Base-by-base conservation (phyloP, 2,797 vertebrate genomes). In the Ctenochaetus hawaiiensis region DNA sequence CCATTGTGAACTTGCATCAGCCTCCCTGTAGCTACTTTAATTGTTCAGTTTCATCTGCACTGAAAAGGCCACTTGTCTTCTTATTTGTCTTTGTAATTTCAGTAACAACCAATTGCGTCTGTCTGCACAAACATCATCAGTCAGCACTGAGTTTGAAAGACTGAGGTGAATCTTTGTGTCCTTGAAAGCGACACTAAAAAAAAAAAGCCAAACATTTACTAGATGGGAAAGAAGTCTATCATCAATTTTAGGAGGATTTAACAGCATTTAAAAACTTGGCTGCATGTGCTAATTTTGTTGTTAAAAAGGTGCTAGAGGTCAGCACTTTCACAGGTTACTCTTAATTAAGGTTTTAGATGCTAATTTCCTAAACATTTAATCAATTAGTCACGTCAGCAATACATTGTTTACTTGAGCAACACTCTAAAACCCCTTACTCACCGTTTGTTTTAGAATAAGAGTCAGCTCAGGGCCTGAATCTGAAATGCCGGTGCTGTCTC, bases 381-480 rank as follows among this genome's bases (percentile, higher is more conserved):
- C 51, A 62, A 16, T 76, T 43, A 77, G 62, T 76, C 59, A 77
- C 69, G 67, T 77, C 49, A 34, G 64, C 71, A 26, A 14, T 43
- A 45, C 30, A 64, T 65, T 69, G 47, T 64, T 66, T 16, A 67
- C 58, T 16, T 48, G 22, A 13, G 20, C 68, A 47, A 48, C 52
- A 20, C 59, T 51, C 41, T 63, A 58, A 34, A 34, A 37, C 14
- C 45, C 22, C 6, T 66, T 48, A 45, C 26, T 77, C 10, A 26
- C 61, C 59, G 48, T 67, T 51, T 78, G 20, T 75, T 79, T 81
- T 20, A 59, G 23, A 37, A 67, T 49, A 54, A 75, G 54, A 37
- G 68, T 77, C 63, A 51, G 66, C 49, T 65, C 8, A 85, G 47
- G 66, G 53, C 63, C 2, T 75, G 70, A 67, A 86, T 78, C 56